phyloP scores from a whole-genome alignment of 2,797 vertebrate genomes.

The Neosilurus hyrtlii region DNA sequence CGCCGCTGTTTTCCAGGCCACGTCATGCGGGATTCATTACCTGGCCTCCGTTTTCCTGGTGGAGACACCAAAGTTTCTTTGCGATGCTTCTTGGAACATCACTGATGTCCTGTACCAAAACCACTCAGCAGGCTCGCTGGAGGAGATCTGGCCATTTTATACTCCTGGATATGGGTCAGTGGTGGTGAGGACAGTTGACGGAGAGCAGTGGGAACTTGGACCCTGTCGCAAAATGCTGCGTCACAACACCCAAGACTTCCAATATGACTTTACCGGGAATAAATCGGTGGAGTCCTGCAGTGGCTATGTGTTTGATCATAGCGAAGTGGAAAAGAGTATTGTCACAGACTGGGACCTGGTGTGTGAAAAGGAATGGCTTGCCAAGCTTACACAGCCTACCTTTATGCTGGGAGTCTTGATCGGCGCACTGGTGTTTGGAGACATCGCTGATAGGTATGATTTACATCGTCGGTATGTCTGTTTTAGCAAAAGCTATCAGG shows the following conservation, averaged over 20 bases:
- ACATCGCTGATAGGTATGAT: slow-evolving; percentile 88
- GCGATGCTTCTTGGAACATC: slow-evolving; percentile 77
- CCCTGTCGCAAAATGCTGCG: slow-evolving; percentile 76
- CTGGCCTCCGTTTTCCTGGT: slow-evolving; percentile 89
- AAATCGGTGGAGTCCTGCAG: slow-evolving; percentile 75
- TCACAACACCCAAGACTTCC: slow-evolving; percentile 57
- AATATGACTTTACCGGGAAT: slow-evolving; percentile 75
- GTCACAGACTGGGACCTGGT: slow-evolving; percentile 90
- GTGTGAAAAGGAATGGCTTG: slow-evolving; percentile 86
- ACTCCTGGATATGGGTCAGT: slow-evolving; percentile 65
- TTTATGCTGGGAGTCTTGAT: slow-evolving; percentile 93
- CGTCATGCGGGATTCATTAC: slow-evolving; percentile 92
- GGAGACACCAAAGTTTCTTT: slow-evolving; percentile 82
- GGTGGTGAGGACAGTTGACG: slow-evolving; percentile 74
- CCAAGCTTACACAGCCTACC: slow-evolving; percentile 84
- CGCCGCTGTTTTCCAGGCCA: slow-evolving; percentile 83
- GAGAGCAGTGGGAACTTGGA: slow-evolving; percentile 87
- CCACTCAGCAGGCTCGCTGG: slow-evolving; percentile 68
- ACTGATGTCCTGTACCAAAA: slow-evolving; percentile 77
- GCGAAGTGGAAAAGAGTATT: slow-evolving; percentile 79
- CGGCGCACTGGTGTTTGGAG: slow-evolving; percentile 87
- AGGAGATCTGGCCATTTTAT: slow-evolving; percentile 75
- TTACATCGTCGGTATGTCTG: background rate
- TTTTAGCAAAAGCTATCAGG: background rate
- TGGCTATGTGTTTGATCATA: slow-evolving; percentile 80